Conservation (phyloP, 2,888 invertebrate species). For the Polydrusus tereticollis region DNA sequence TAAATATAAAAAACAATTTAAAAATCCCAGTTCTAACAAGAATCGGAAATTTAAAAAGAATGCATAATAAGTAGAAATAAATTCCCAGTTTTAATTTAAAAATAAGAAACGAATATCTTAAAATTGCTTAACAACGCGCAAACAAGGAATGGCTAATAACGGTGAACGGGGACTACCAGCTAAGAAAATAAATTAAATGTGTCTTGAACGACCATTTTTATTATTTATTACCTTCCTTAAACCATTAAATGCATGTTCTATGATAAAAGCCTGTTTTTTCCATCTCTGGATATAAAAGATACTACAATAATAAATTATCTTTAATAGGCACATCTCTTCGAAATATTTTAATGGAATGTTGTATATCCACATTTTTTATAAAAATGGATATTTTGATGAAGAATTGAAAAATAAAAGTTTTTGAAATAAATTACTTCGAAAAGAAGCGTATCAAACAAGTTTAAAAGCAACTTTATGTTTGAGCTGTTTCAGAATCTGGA, state of each 20-base stretch:
- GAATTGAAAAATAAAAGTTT: conserved; percentile 39
- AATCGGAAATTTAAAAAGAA: conserved; percentile 27
- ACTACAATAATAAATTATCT: conserved; percentile 38
- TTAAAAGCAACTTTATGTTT: conserved; percentile 39
- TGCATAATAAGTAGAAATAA: conserved; percentile 44
- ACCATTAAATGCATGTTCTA: conserved; percentile 44
- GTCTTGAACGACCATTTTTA: conserved; percentile 42
- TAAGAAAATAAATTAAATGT: conserved; percentile 46
- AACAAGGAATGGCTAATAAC: conserved; percentile 31
- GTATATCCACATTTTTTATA: background rate
- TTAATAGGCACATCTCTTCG: conserved; percentile 10
- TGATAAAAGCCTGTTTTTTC: conserved; percentile 37
- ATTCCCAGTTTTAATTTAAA: conserved; percentile 48
- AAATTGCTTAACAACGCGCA: conserved; percentile 46
- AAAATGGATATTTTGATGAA: conserved; percentile 17
- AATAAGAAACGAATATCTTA: conserved; percentile 40
- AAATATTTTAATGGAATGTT: conserved; percentile 17
- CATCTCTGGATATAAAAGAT: conserved; percentile 34
- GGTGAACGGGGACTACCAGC: conserved; percentile 38
- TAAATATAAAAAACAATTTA: conserved; percentile 34
- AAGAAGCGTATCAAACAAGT: conserved; percentile 35
- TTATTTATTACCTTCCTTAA: conserved; percentile 45
- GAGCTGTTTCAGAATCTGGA: conserved; percentile 30
- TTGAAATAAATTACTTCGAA: conserved; percentile 35
- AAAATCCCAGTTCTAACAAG: conserved; percentile 16